These are phyloP conservation scores for Chunga burmeisteri DNA, from an alignment of 2,113 vertebrate genomes.

Conservation along the genomic window DNA sequence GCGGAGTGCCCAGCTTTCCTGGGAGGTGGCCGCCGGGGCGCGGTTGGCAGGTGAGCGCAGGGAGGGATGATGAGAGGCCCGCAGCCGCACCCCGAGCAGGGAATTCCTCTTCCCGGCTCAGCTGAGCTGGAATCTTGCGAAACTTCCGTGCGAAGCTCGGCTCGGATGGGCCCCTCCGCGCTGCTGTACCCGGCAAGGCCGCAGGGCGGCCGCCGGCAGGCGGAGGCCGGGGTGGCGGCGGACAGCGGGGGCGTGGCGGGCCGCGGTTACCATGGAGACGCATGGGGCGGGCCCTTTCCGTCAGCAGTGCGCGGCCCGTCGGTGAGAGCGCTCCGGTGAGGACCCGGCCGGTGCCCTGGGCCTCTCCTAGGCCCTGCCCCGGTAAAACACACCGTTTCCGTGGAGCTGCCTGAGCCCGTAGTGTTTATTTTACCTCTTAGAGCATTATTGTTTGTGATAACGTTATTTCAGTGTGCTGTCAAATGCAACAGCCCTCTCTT, in stretches of 20 bases:
- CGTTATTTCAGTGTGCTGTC: fast-evolving
- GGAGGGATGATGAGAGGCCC: fast-evolving
- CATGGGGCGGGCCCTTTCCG: fast-evolving
- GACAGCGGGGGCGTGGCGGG: not conserved
- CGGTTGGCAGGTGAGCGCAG: not conserved
- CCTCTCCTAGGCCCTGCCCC: not conserved
- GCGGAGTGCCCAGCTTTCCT: fast-evolving
- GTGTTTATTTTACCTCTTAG: fast-evolving
- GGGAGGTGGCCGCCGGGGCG: not conserved
- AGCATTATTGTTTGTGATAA: not conserved
- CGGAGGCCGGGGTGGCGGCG: not conserved
- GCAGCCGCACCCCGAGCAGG: fast-evolving
- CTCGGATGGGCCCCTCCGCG: not conserved
- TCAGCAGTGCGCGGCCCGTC: not conserved
- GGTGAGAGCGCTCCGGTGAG: not conserved
- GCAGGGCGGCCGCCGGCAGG: not conserved
- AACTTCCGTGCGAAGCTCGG: fast-evolving
- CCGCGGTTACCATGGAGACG: not conserved
- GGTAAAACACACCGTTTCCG: fast-evolving
- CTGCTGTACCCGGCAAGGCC: not conserved
- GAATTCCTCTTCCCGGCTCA: fast-evolving
- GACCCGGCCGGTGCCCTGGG: fast-evolving
- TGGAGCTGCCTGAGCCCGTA: fast-evolving
- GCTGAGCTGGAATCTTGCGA: fast-evolving
- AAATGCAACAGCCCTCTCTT: fast-evolving